Evolutionary conservation across 2,797 vertebrate genomes (phyloP), one percentile per base, ranked within the genome.

Genomic region (Paramormyrops hopkinsi): DNA sequence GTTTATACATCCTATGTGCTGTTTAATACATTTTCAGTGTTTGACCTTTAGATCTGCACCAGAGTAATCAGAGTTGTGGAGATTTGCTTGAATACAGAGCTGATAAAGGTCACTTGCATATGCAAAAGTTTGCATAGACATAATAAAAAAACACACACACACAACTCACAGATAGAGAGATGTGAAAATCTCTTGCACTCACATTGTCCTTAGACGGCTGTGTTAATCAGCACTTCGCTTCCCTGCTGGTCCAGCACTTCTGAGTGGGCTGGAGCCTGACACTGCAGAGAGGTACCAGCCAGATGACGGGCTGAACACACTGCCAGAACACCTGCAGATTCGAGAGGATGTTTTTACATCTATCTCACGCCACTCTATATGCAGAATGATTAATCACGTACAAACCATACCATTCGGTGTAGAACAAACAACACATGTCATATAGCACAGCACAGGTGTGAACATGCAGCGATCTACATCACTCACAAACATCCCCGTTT

Each of bases 51-150:
- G 44, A 46, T 48, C 41, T 88, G 59, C 59, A 69, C 41, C 56
- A n/a, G 29, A 87, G 54, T 85, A 85, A 53, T 85, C 46, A 53
- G 53, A 33, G 53, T n/a, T n/a, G 37, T 69, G 41, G 65, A 48
- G 50, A 86, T 86, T 56, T 86, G 53, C 85, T 37, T 29, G 44
- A 22, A 53, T 59, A 88, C 87, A 50, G 37, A 44, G 41, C 37
- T 48, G 37, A 65, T 73, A 88, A 88, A 88, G 87, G 87, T 88
- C 87, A 48, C 82, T 85, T 65, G 59, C 56, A 88, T 65, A 48
- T 56, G 50, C 17, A 56, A 46, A 51, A 33, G 87, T 69, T 88
- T 25, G 87, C n/a, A 46, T 12, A 22, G 29, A 65, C 41, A 62
- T 29, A 22, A 12, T 59, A 37, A 54, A 14, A 29, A 59, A 3